Evolutionary conservation across 2,797 vertebrate species (phyloP).

Genomic region (Limnodromus scolopaceus): DNA sequence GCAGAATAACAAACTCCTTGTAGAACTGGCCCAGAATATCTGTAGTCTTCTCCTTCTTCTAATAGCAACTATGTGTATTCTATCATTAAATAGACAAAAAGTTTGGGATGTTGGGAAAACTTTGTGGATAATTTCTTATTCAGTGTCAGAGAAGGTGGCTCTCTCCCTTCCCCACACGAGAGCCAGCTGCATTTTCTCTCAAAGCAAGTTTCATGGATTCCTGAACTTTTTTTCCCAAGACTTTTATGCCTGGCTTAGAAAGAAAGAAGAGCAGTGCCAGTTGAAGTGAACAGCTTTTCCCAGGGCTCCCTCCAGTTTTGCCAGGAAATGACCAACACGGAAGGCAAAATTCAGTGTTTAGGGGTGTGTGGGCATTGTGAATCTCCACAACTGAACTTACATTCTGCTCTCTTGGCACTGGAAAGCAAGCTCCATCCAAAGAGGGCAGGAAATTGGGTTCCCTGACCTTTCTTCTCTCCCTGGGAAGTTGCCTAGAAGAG

Average conservation of each 20-base stretch:
- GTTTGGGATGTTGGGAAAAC: background rate
- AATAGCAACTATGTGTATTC: fast-evolving
- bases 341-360: background rate
- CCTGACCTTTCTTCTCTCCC: background rate
- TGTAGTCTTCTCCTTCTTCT: background rate
- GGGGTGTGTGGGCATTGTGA: background rate
- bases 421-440: background rate
- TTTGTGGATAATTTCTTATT: background rate
- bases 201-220: background rate
- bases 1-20: background rate
- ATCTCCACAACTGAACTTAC: background rate
- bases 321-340: background rate
- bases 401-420: background rate
- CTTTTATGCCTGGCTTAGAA: background rate
- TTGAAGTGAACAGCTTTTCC: background rate
- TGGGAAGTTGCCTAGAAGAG: background rate
- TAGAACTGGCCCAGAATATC: background rate
- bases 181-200: background rate
- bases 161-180: background rate
- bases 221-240: background rate
- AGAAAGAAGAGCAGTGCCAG: background rate
- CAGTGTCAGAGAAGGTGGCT: background rate
- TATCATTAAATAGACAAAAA: background rate
- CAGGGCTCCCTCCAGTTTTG: background rate
- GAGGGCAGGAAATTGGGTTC: background rate